Base-by-base conservation (phyloP, 2,113 vertebrate genomes). In the Eublepharis macularius region DNA sequence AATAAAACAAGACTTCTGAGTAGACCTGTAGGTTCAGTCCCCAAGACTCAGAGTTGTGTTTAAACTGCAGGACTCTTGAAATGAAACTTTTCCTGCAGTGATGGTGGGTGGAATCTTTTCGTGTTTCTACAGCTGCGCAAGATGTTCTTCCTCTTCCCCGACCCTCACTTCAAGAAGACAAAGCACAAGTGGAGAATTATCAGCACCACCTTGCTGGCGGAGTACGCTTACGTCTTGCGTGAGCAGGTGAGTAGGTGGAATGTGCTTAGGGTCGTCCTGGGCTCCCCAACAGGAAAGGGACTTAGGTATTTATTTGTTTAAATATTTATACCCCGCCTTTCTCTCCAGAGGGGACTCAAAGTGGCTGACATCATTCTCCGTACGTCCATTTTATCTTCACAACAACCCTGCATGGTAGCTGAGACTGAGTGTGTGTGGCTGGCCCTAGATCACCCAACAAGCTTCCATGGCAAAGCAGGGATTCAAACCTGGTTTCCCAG, bases 171-270 rank as follows among this genome's bases (percentile, higher is more conserved):
- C 92, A 99, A 99, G 94, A 97, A 98, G 93, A 99, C 98, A 0
- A 99, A 99, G 84, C 98, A 99, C 94, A 99, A 99, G 87, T 99
- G 98, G 98, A 96, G 98, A 93, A 98, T 99, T 93, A 98, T 99
- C 88, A 98, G 98, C 86, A 90, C 97, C 32, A 98, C 97, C 0
- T 83, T 99, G 89, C 88, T 99, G 90, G 98, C 98, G 21, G 98
- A 99, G 86, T 99, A 99, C 5, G 98, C 98, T 82, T 98, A 98
- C 76, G 96, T 97, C 11, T 95, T 99, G 41, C 94, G 97, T 82
- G 54, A 97, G 0, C 97, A 97, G 97, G 98, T 99, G 94, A 93
- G 97, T 66, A 10, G 2, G 60, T 0, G 4, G 26, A 32, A 26
- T 29, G 36, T 32, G 7, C 9, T 47, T 29, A n/a, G 16, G 17